Percentiles rank a stretch among this genome's conserved stretches.
Conservation (phyloP, 2,113 vertebrate genomes). For the Platanista minor region DNA sequence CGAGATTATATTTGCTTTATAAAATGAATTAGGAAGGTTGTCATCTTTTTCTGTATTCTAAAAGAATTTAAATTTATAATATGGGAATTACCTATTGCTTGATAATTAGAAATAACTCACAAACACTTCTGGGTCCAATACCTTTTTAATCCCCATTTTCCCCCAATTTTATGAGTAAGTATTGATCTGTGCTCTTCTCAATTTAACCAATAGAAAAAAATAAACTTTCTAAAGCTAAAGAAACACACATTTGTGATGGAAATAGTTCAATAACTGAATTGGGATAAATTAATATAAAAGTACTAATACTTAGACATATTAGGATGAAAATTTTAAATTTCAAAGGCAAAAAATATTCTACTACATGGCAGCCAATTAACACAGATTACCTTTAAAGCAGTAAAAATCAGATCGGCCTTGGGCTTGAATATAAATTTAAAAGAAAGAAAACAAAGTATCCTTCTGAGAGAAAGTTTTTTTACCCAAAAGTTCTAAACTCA, state of each 20-base stretch:
- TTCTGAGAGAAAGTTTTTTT: background rate
- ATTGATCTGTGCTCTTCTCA: background rate
- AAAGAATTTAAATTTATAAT: constrained; percentile 5
- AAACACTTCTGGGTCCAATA: background rate
- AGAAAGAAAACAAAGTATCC: background rate
- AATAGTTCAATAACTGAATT: background rate
- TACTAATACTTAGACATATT: background rate
- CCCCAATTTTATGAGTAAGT: background rate
- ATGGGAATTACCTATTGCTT: background rate
- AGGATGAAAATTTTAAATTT: background rate
- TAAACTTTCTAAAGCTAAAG: background rate
- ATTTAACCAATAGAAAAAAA: background rate
- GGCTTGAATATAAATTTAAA: background rate
- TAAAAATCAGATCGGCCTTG: background rate
- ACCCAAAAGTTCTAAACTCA: background rate
- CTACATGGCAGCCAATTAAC: background rate
- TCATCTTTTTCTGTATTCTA: background rate
- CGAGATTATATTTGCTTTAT: background rate
- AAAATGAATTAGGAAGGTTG: background rate
- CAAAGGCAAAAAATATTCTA: background rate
- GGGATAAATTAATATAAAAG: background rate
- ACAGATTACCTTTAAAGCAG: background rate
- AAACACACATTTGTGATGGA: background rate
- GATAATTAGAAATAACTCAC: constrained; percentile 3
- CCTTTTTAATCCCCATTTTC: background rate